These are phyloP conservation scores for Sus cebifrons DNA, from an alignment of 2,797 vertebrate species.

Conservation along the genomic window DNA sequence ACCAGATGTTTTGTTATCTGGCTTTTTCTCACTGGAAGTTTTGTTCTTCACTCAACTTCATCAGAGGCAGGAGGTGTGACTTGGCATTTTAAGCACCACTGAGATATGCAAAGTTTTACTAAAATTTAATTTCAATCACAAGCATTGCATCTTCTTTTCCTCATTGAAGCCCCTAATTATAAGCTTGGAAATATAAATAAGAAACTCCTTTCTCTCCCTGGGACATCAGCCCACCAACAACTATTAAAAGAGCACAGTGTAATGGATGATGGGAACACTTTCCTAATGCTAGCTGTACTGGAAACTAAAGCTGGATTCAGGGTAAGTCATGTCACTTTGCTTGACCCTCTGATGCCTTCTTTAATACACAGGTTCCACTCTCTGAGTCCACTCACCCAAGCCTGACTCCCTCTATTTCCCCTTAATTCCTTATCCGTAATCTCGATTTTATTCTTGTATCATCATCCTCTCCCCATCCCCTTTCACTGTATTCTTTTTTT, in stretches of 20 bases:
- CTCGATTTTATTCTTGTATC: not conserved
- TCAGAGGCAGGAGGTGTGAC: not conserved
- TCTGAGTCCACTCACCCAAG: not conserved
- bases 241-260: not conserved
- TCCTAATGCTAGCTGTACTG: not conserved
- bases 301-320: not conserved
- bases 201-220: not conserved
- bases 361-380: not conserved
- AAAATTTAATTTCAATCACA: conserved; percentile 15
- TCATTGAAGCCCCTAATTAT: conserved; percentile 1
- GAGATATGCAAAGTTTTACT: conserved; percentile 28
- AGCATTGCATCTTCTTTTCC: not conserved
- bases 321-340: not conserved
- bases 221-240: not conserved
- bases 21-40: not conserved
- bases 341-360: not conserved
- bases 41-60: conserved; percentile 6
- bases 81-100: conserved; percentile 43
- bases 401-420: not conserved
- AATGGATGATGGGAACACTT: not conserved
- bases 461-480: not conserved
- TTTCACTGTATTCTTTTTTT: not conserved
- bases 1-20: conserved; percentile 36
- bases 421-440: not conserved
- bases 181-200: conserved; percentile 32